These are phyloP conservation scores for Neomorphus geoffroyi DNA, from an alignment of 2,797 vertebrate species.

Conservation along the genomic window DNA sequence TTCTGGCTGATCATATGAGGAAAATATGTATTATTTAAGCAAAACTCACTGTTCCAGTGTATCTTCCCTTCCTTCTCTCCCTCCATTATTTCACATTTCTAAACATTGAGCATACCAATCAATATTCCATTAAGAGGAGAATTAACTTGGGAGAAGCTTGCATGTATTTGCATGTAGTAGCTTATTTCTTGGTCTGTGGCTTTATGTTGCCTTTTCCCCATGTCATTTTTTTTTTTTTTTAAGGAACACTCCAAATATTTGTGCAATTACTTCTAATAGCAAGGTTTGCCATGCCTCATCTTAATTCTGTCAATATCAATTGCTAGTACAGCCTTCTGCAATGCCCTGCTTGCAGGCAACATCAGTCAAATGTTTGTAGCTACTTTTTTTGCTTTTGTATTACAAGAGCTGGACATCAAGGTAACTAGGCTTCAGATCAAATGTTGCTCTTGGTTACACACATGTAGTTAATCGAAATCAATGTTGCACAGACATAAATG, in stretches of 20 bases:
- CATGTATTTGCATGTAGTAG: slow-evolving; percentile 63
- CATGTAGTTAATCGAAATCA: slow-evolving; percentile 44
- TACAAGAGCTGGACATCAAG: slow-evolving; percentile 27
- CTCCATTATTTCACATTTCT: slow-evolving; percentile 31
- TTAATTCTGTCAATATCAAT: not conserved
- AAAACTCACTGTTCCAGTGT: not conserved
- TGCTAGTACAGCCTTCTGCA: not conserved
- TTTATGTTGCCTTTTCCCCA: not conserved
- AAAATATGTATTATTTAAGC: slow-evolving; percentile 21
- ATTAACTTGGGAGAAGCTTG: slow-evolving; percentile 56
- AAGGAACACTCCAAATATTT: not conserved
- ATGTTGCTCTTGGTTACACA: slow-evolving; percentile 50
- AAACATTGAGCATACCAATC: slow-evolving; percentile 46
- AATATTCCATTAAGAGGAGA: slow-evolving; percentile 64
- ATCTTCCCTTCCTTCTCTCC: not conserved
- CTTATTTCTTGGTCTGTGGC: slow-evolving; percentile 26
- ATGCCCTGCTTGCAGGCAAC: not conserved
- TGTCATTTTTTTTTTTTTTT: not conserved
- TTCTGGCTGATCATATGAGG: slow-evolving; percentile 2
- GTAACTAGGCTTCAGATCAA: slow-evolving; percentile 34
- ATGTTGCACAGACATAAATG: slow-evolving; percentile 15
- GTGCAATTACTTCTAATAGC: not conserved
- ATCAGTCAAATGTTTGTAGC: slow-evolving; percentile 43
- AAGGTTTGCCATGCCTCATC: not conserved
- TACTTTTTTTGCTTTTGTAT: slow-evolving; percentile 3